Percentiles rank a stretch among this genome's conserved stretches.
These are phyloP conservation scores for Pterocles gutturalis DNA, from an alignment of 2,113 vertebrate genomes.

Conservation along the genomic window DNA sequence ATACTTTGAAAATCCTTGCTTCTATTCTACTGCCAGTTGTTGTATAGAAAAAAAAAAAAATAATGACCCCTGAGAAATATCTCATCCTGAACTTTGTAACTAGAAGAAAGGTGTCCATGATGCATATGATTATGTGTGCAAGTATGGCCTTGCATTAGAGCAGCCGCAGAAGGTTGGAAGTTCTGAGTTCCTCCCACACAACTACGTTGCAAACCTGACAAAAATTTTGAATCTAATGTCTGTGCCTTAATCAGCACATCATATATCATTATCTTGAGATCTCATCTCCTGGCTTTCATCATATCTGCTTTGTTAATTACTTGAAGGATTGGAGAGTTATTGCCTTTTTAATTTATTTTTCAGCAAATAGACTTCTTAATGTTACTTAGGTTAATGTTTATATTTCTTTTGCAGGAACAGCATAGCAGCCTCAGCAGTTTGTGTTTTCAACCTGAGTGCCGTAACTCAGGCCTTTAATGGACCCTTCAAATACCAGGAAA, in stretches of 20 bases:
- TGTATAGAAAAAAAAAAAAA: not conserved
- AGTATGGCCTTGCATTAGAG: not conserved
- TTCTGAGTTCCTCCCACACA: not conserved
- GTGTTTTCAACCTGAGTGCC: constrained; percentile 95
- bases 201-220: not conserved
- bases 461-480: constrained; percentile 92
- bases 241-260: not conserved
- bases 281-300: not conserved
- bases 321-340: not conserved
- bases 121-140: not conserved
- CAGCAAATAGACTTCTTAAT: not conserved
- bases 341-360: not conserved
- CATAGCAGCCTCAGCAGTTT: constrained; percentile 95
- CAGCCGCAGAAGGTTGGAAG: not conserved
- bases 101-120: not conserved
- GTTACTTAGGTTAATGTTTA: not conserved
- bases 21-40: not conserved
- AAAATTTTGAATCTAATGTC: not conserved
- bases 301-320: not conserved
- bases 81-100: not conserved
- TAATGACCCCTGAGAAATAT: not conserved
- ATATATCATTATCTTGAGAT: not conserved
- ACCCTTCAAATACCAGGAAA: constrained; percentile 98
- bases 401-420: constrained; percentile 86
- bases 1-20: not conserved